These are phyloP conservation scores for Anomalospiza imberbis DNA, from an alignment of 2,797 vertebrate species.

Conservation along the genomic window DNA sequence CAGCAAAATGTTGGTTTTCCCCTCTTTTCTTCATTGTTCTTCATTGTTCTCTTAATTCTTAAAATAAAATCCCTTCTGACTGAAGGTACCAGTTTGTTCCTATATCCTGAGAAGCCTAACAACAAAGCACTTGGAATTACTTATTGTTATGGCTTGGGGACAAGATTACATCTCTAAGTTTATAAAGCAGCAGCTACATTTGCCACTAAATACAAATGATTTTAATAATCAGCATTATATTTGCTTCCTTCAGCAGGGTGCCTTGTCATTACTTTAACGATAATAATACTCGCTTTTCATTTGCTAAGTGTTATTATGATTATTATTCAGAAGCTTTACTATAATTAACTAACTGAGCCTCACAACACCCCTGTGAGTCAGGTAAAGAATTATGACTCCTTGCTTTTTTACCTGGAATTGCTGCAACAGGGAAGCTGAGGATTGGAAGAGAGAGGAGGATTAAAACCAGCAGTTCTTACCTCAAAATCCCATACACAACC, in stretches of 20 bases:
- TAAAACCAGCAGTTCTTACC: background rate
- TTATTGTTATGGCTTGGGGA: conserved; percentile 43
- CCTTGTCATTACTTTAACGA: conserved; percentile 59
- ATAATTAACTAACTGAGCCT: conserved; percentile 61
- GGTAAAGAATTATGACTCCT: conserved; percentile 6
- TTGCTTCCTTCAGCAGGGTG: conserved; percentile 59
- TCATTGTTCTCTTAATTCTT: background rate
- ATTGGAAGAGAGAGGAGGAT: background rate
- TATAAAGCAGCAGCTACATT: conserved; percentile 36
- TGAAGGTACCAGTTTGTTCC: conserved; percentile 32
- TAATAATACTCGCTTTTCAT: conserved; percentile 52
- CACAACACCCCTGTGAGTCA: conserved; percentile 39
- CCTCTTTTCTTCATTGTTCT: background rate
- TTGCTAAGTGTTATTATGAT: conserved; percentile 63
- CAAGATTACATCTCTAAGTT: conserved; percentile 57
- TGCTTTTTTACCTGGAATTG: background rate
- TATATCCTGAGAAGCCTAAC: background rate
- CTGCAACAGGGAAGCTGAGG: background rate
- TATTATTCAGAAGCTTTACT: conserved; percentile 62
- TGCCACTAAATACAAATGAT: conserved; percentile 63
- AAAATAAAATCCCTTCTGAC: conserved; percentile 7
- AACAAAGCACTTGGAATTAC: conserved; percentile 41
- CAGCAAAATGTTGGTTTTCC: background rate
- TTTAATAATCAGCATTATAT: conserved; percentile 64
- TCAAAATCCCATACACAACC: background rate